phyloP scores from a whole-genome alignment of 2,113 vertebrate genomes.

The Prunella fulvescens region DNA sequence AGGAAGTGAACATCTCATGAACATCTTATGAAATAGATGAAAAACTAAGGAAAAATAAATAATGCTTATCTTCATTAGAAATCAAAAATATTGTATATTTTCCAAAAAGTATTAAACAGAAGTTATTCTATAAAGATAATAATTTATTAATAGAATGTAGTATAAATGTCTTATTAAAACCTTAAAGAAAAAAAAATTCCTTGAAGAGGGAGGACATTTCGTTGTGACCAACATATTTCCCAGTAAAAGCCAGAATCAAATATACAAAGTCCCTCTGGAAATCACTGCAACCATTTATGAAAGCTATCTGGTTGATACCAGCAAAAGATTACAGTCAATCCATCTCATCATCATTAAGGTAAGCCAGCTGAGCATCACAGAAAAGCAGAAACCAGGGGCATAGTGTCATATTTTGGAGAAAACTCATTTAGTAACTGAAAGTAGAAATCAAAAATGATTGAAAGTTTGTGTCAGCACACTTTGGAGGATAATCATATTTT shows the following conservation, averaged over 20 bases:
- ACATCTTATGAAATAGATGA: not conserved
- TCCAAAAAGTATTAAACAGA: not conserved
- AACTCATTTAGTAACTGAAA: not conserved
- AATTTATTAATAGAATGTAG: not conserved
- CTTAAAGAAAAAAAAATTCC: not conserved
- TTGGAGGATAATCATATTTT: not conserved
- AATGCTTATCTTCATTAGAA: not conserved
- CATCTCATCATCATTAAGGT: not conserved
- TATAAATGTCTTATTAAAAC: not conserved
- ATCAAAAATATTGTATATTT: not conserved
- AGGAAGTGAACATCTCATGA: not conserved
- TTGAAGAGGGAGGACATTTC: not conserved
- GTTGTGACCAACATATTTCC: not conserved
- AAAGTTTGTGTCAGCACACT: not conserved
- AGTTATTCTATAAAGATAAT: not conserved
- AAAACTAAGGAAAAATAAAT: not conserved
- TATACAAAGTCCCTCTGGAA: not conserved
- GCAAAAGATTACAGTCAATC: not conserved
- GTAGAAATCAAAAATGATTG: not conserved
- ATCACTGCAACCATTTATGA: not conserved
- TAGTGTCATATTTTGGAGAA: not conserved
- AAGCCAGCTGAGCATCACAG: not conserved
- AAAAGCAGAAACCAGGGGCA: not conserved
- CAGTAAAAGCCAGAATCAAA: not conserved
- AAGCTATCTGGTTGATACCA: not conserved